Evolutionary conservation across 1,140 invertebrate species (phyloP).

Genomic region (Oscheius sp.): DNA sequence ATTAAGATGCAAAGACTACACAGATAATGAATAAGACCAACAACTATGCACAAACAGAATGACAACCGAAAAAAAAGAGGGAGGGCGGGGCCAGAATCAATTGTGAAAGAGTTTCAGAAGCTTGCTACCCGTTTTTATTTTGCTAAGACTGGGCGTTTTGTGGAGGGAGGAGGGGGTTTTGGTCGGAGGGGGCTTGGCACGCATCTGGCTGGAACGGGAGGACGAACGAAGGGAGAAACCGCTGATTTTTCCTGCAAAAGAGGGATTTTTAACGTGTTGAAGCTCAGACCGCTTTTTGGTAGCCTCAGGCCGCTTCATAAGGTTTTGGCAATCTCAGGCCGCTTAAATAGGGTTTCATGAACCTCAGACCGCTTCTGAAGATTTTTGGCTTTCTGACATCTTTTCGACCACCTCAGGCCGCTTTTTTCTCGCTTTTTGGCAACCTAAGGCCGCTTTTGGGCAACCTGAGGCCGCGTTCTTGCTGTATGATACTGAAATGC

Average conservation of each 20-base stretch:
- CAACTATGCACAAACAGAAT: too few relatives aligned
- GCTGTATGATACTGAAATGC: too few relatives aligned
- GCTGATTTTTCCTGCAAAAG: slow-evolving; percentile 28
- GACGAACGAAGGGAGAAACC: slow-evolving; percentile 33
- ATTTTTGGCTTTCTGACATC: too few relatives aligned
- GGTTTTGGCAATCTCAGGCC: neutral
- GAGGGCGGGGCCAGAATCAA: slow-evolving; percentile 15
- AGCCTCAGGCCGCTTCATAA: too few relatives aligned
- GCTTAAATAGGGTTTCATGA: neutral
- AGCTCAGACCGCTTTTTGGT: neutral
- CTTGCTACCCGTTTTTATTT: slow-evolving; percentile 39
- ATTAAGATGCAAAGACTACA: too few relatives aligned
- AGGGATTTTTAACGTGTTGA: neutral
- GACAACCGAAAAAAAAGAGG: too few relatives aligned
- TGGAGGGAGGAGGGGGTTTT: slow-evolving; percentile 30
- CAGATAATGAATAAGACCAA: too few relatives aligned
- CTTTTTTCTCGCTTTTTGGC: too few relatives aligned
- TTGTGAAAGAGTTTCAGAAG: slow-evolving; percentile 40
- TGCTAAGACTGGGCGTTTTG: slow-evolving; percentile 33
- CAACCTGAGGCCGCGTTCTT: too few relatives aligned
- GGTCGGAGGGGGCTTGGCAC: slow-evolving; percentile 22
- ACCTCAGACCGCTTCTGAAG: too few relatives aligned
- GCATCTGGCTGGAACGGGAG: slow-evolving; percentile 26
- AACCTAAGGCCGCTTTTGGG: too few relatives aligned
- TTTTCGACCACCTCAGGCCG: too few relatives aligned